These are phyloP conservation scores for Oreonectes daqikongensis DNA, from an alignment of 2,797 vertebrate genomes.

Conservation along the genomic window DNA sequence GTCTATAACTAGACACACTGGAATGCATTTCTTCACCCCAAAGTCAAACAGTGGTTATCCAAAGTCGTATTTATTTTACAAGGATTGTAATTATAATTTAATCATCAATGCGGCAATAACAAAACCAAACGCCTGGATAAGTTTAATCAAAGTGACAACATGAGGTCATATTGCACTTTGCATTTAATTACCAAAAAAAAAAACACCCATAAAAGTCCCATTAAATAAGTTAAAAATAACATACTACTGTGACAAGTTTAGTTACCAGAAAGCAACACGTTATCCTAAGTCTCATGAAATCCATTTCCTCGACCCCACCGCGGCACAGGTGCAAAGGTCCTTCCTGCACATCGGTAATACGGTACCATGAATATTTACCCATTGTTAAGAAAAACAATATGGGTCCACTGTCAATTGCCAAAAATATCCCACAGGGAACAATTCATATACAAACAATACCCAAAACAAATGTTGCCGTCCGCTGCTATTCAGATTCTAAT, in stretches of 20 bases:
- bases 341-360: constrained; percentile 1
- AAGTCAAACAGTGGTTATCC: constrained; percentile 16
- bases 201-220: too few relatives aligned
- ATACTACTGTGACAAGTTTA: not conserved
- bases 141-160: not conserved
- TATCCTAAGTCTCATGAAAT: too few relatives aligned
- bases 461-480: constrained; percentile 34
- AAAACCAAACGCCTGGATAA: constrained; percentile 6
- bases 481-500: constrained; percentile 26
- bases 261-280: too few relatives aligned
- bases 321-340: constrained; percentile 20
- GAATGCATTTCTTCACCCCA: constrained; percentile 21
- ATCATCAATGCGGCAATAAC: not conserved
- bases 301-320: too few relatives aligned
- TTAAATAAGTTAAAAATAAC: too few relatives aligned
- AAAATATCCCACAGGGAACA: constrained; percentile 27
- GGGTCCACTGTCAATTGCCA: not conserved
- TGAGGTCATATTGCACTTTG: not conserved
- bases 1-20: not conserved
- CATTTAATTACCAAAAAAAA: not conserved
- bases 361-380: not conserved
- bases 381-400: constrained; percentile 38
- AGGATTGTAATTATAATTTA: constrained; percentile 1
- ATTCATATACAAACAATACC: constrained; percentile 41
- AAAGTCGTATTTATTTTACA: constrained; percentile 15